These are phyloP conservation scores for Ameiurus melas DNA, from an alignment of 2,113 vertebrate species.

Conservation along the genomic window DNA sequence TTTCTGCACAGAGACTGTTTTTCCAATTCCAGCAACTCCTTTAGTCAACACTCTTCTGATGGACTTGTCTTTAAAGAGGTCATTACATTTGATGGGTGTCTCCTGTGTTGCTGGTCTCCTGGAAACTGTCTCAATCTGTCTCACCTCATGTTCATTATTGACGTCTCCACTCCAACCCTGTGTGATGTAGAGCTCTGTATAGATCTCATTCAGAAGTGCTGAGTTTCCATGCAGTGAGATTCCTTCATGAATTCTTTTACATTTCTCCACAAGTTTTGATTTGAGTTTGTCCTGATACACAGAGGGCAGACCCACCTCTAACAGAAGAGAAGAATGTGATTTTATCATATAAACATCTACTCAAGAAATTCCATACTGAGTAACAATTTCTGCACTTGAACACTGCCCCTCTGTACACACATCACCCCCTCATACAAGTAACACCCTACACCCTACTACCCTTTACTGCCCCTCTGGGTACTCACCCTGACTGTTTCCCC, in stretches of 20 bases:
- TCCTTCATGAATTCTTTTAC: slow-evolving; percentile 8
- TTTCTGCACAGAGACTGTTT: too few relatives aligned
- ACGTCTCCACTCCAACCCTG: slow-evolving; percentile 2
- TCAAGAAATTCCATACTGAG: background rate
- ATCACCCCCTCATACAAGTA: background rate
- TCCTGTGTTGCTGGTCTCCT: too few relatives aligned
- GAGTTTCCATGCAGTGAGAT: slow-evolving; percentile 2
- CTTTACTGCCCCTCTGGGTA: background rate
- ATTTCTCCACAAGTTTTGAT: background rate
- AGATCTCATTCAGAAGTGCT: slow-evolving; percentile 45
- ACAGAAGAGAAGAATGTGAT: background rate
- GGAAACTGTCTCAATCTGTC: too few relatives aligned
- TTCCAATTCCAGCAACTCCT: too few relatives aligned
- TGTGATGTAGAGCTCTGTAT: slow-evolving; percentile 57
- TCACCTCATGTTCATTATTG: too few relatives aligned
- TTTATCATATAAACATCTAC: background rate
- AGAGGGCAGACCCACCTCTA: background rate
- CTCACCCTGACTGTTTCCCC: too few relatives aligned
- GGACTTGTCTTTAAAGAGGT: too few relatives aligned
- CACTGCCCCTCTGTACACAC: background rate
- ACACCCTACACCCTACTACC: background rate
- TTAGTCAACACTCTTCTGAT: too few relatives aligned
- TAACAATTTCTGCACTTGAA: background rate
- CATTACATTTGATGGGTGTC: too few relatives aligned
- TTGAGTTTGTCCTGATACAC: too few relatives aligned